Evolutionary conservation across 2,113 vertebrate species (phyloP).

Genomic region (Pachyramphus minor): DNA sequence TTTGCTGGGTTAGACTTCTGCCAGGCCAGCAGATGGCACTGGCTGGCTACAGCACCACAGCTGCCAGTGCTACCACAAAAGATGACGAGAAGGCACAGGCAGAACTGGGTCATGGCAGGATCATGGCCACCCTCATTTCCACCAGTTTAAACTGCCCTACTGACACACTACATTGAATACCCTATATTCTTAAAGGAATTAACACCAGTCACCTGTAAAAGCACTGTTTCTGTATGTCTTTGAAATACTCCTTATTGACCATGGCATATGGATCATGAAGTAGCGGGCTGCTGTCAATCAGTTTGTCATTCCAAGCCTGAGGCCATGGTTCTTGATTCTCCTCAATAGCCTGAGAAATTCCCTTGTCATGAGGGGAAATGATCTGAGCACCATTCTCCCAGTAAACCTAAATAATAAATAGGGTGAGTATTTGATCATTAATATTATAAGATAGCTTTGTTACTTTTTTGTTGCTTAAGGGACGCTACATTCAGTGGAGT

Average conservation of each 20-base stretch:
- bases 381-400: constrained; percentile 98
- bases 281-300: constrained; percentile 74
- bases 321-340: constrained; percentile 91
- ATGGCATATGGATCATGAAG: constrained; percentile 82
- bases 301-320: constrained; percentile 84
- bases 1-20: not conserved
- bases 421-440: not conserved
- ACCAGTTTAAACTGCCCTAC: not conserved
- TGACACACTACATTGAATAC: not conserved
- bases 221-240: constrained; percentile 88
- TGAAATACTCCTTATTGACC: constrained; percentile 83
- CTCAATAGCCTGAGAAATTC: constrained; percentile 87
- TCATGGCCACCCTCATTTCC: not conserved
- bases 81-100: not conserved
- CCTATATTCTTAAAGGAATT: not conserved
- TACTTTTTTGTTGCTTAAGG: not conserved
- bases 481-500: not conserved
- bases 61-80: not conserved
- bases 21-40: not conserved
- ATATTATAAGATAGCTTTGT: not conserved
- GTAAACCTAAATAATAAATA: constrained; percentile 81
- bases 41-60: not conserved
- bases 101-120: not conserved
- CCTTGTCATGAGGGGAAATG: constrained; percentile 88
- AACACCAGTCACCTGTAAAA: constrained; percentile 83